A percentile compares a stretch with the other conserved stretches of the same genome.
phyloP scores from a whole-genome alignment of 2,797 vertebrate genomes.

The Sciaenops ocellatus region DNA sequence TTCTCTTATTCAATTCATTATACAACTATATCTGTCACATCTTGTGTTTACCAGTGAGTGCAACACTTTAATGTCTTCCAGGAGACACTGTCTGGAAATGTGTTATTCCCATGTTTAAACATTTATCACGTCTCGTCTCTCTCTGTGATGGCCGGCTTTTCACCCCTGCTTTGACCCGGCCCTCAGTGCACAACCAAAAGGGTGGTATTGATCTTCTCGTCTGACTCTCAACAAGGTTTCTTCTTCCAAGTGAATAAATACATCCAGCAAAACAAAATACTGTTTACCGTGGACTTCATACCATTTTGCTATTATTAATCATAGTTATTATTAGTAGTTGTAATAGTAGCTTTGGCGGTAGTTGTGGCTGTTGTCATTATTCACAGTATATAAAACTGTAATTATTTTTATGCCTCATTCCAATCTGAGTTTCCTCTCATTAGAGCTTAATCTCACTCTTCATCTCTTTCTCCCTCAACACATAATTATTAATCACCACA shows the following conservation, averaged over 20 bases:
- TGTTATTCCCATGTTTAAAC: background rate
- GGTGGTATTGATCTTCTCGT: background rate
- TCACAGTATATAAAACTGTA: slow-evolving; percentile 34
- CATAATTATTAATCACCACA: slow-evolving; percentile 66
- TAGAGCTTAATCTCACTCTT: slow-evolving; percentile 34
- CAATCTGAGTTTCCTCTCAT: slow-evolving; percentile 20
- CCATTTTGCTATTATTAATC: background rate
- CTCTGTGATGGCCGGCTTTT: background rate
- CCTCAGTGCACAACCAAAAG: background rate
- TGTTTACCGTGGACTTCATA: background rate
- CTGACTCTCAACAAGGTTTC: background rate
- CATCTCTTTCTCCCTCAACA: slow-evolving; percentile 35
- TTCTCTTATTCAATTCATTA: background rate
- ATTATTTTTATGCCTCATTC: slow-evolving; percentile 38
- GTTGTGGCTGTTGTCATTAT: slow-evolving; percentile 13
- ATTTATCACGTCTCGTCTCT: background rate
- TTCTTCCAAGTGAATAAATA: background rate
- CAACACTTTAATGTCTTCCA: background rate
- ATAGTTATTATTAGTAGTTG: background rate
- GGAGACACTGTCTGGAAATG: background rate
- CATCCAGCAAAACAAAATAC: background rate
- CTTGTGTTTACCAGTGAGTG: background rate
- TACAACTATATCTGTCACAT: background rate
- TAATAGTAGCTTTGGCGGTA: background rate
- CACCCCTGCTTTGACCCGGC: background rate